Evolutionary conservation across 2,113 vertebrate genomes (phyloP).

Genomic region (Dipodomys merriami): DNA sequence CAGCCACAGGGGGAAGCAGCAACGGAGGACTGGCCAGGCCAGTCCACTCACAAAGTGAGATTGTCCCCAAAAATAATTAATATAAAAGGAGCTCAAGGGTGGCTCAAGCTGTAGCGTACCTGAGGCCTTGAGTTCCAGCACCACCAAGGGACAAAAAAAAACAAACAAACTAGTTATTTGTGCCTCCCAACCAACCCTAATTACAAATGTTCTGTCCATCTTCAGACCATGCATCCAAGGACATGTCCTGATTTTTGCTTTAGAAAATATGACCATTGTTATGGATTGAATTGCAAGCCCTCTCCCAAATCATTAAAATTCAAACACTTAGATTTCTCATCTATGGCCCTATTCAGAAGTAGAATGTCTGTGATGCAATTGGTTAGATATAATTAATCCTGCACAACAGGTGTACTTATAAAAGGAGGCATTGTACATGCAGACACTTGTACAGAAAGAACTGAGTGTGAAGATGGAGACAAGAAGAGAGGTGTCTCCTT

Average conservation of each 20-base stretch:
- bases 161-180: no score
- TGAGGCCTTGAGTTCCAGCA: no score
- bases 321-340: no score
- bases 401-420: not conserved
- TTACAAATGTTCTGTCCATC: not conserved
- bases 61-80: no score
- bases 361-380: not conserved
- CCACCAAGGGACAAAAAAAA: no score
- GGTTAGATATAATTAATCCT: not conserved
- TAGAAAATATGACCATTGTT: slow-evolving; percentile 22
- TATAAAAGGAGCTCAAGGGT: no score
- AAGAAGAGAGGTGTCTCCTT: not conserved
- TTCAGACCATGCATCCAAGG: not conserved
- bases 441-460: not conserved
- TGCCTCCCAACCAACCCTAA: not conserved
- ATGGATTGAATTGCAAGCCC: not conserved
- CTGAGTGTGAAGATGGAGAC: not conserved
- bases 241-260: not conserved
- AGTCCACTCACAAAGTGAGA: no score
- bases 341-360: no score
- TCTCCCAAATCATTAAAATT: not conserved
- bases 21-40: no score
- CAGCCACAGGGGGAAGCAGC: no score
- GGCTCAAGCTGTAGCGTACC: no score
- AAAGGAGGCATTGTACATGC: not conserved